Conservation (phyloP, 2,797 vertebrate species). For the Rhinophrynus dorsalis region DNA sequence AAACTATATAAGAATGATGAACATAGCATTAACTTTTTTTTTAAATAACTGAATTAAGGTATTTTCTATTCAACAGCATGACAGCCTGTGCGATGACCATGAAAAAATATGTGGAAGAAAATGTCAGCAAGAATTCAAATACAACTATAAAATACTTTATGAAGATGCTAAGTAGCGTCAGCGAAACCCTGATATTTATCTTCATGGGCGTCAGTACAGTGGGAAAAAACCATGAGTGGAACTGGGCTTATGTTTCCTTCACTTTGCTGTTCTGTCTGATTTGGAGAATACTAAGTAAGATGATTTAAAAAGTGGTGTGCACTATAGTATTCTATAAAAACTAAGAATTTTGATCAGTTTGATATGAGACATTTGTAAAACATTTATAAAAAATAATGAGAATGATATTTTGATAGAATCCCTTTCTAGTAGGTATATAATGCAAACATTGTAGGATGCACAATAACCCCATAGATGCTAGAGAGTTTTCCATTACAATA, state of each 20-base stretch:
- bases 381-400: no score
- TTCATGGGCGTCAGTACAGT: conserved; percentile 92
- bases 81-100: conserved; percentile 91
- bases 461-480: no score
- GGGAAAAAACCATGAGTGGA: conserved; percentile 91
- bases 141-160: conserved; percentile 87
- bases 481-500: no score
- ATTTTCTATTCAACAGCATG: conserved; percentile 71
- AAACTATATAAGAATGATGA: no score
- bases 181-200: conserved; percentile 89
- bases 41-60: not conserved
- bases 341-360: no score
- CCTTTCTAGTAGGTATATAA: no score
- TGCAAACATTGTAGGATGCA: no score
- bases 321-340: no score
- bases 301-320: not conserved
- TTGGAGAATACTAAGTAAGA: conserved; percentile 89
- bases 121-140: conserved; percentile 87
- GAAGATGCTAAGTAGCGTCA: conserved; percentile 88
- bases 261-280: conserved; percentile 85
- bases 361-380: no score
- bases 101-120: conserved; percentile 92
- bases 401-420: no score
- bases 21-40: no score
- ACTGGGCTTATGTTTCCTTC: conserved; percentile 90